Percentiles rank a stretch among this genome's conserved stretches.
Conservation (phyloP, 2,888 invertebrate genomes). For the Eupithecia vulgata region DNA sequence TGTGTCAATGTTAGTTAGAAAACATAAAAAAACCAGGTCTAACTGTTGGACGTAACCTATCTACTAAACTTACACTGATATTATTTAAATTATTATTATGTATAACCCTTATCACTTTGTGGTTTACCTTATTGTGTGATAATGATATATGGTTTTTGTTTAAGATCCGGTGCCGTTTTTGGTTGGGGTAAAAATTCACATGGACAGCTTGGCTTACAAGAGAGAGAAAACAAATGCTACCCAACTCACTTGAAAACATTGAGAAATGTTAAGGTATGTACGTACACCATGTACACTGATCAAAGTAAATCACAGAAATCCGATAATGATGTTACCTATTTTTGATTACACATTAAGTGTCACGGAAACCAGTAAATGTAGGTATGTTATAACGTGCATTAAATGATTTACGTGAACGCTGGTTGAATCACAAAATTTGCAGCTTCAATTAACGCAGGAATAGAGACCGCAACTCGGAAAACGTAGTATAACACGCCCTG, state of each 20-base stretch:
- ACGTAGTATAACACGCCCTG: no score
- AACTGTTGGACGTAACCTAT: background rate
- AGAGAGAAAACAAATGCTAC: conserved; percentile 86
- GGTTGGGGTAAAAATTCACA: conserved; percentile 94
- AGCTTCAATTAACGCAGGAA: no score
- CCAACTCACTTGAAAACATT: conserved; percentile 91
- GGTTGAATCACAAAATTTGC: background rate
- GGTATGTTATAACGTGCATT: no score
- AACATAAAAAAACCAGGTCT: no score
- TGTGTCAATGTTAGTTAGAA: no score
- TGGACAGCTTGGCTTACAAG: conserved; percentile 93
- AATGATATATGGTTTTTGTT: conserved; percentile 32
- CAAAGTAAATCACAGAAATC: background rate
- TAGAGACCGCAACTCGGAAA: no score
- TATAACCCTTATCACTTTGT: background rate
- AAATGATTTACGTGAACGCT: no score
- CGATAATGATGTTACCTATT: background rate
- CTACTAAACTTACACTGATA: background rate
- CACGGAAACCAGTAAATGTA: no score
- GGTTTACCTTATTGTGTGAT: background rate
- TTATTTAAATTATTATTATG: background rate
- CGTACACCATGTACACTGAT: conserved; percentile 47
- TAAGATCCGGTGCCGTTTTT: conserved; percentile 90
- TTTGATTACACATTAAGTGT: no score
- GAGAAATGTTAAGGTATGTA: conserved; percentile 86